Conservation (phyloP, 2,888 invertebrate species). For the Netelia virgata region DNA sequence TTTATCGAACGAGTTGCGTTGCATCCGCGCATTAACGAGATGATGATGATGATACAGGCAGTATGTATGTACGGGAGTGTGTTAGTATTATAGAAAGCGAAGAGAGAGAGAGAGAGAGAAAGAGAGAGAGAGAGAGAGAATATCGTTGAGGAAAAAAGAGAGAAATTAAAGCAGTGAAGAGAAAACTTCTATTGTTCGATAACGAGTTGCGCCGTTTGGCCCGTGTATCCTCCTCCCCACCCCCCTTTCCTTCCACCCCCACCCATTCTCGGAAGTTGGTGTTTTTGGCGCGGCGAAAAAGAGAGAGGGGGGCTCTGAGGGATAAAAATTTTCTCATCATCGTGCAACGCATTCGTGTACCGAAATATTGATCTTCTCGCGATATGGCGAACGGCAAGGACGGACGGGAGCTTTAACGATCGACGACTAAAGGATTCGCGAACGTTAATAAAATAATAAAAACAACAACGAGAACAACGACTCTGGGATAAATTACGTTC, state of each 20-base stretch:
- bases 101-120: constrained; percentile 1
- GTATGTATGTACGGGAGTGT: background rate
- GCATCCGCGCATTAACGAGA: constrained; percentile 35
- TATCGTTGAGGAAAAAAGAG: background rate
- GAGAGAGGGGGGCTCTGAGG: no score
- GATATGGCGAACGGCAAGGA: background rate
- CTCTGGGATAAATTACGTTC: no score
- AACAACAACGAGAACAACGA: no score
- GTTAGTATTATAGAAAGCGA: background rate
- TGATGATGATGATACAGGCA: constrained; percentile 3
- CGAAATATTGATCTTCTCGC: background rate
- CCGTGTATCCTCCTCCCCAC: constrained; percentile 1
- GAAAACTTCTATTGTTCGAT: constrained; percentile 35
- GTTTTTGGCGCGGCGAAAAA: no score
- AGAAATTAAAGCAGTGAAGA: background rate
- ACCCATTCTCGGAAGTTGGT: no score
- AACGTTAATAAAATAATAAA: no score
- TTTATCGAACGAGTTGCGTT: constrained; percentile 34
- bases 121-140: background rate
- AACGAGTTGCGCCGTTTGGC: constrained; percentile 26
- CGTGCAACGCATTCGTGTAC: background rate
- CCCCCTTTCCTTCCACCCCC: no score
- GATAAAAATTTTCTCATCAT: background rate
- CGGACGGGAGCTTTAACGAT: background rate
- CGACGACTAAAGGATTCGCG: background rate